Evolutionary conservation across 2,113 vertebrate species (phyloP).

Genomic region (Tetrax tetrax): DNA sequence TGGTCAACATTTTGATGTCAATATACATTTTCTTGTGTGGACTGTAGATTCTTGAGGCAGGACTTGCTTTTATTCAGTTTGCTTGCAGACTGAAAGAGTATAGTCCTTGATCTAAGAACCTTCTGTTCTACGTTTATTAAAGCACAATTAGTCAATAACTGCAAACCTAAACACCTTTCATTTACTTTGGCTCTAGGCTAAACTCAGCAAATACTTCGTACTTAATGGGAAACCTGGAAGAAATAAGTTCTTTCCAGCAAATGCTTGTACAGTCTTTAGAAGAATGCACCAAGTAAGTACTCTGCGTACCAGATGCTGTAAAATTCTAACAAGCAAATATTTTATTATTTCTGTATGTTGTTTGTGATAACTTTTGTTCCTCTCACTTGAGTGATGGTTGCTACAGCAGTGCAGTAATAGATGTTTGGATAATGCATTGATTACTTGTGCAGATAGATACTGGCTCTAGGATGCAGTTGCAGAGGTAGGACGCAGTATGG

Average conservation of each 20-base stretch:
- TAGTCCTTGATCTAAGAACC: neutral
- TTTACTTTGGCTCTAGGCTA: constrained; percentile 77
- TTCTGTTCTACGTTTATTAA: neutral
- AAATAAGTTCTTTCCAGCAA: constrained; percentile 97
- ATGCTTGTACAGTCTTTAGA: constrained; percentile 95
- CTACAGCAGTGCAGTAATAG: neutral
- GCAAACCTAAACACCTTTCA: neutral
- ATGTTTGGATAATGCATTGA: neutral
- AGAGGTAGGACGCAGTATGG: neutral
- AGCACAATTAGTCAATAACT: neutral
- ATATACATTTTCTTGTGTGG: neutral
- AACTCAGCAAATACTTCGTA: constrained; percentile 82
- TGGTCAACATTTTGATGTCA: neutral
- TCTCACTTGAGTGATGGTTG: neutral
- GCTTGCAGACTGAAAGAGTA: neutral
- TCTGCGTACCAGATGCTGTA: neutral
- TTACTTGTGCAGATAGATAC: neutral
- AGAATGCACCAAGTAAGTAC: constrained; percentile 95
- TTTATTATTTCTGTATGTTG: neutral
- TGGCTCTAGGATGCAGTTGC: neutral
- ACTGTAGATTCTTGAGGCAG: neutral
- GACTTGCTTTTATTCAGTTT: neutral
- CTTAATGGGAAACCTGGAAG: constrained; percentile 95
- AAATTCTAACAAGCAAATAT: neutral
- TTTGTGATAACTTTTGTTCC: neutral